Percentiles rank a stretch among this genome's conserved stretches.
Conservation (phyloP, 2,888 invertebrate species). For the Pinctada fucata region DNA sequence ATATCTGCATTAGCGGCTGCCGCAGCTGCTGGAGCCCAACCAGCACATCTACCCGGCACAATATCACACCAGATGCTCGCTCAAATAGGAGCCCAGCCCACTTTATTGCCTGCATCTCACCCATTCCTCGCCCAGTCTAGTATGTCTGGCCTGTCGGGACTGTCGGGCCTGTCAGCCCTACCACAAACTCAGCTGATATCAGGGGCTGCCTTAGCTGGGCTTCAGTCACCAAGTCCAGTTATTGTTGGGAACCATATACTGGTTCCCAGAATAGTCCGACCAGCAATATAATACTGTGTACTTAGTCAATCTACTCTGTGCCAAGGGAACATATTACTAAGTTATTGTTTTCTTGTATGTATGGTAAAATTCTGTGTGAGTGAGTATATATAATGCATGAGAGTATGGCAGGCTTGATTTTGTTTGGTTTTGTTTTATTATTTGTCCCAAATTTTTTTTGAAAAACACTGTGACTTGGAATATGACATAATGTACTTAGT, state of each 20-base stretch:
- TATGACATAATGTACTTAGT: too few species aligned
- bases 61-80: slow-evolving; percentile 32
- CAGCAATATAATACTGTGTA: background rate
- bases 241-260: slow-evolving; percentile 63
- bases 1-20: slow-evolving; percentile 47
- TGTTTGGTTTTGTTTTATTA: too few species aligned
- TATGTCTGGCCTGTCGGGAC: slow-evolving; percentile 40
- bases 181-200: slow-evolving; percentile 40
- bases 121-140: slow-evolving; percentile 43
- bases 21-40: slow-evolving; percentile 51
- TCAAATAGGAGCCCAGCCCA: slow-evolving; percentile 22
- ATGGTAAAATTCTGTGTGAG: too few species aligned
- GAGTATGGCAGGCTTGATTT: too few species aligned
- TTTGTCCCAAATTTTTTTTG: too few species aligned
- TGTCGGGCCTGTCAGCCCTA: slow-evolving; percentile 26
- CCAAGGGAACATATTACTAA: too few species aligned
- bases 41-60: slow-evolving; percentile 52
- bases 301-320: too few species aligned
- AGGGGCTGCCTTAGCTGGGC: slow-evolving; percentile 45
- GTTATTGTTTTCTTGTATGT: too few species aligned
- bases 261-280: slow-evolving; percentile 61
- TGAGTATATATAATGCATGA: too few species aligned
- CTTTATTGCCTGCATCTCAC: slow-evolving; percentile 18
- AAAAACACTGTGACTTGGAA: too few species aligned
- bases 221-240: slow-evolving; percentile 56